Percentiles rank a stretch among this genome's conserved stretches.
Evolutionary conservation across 2,113 vertebrate species (phyloP).

Genomic region (Nothobranchius furzeri): DNA sequence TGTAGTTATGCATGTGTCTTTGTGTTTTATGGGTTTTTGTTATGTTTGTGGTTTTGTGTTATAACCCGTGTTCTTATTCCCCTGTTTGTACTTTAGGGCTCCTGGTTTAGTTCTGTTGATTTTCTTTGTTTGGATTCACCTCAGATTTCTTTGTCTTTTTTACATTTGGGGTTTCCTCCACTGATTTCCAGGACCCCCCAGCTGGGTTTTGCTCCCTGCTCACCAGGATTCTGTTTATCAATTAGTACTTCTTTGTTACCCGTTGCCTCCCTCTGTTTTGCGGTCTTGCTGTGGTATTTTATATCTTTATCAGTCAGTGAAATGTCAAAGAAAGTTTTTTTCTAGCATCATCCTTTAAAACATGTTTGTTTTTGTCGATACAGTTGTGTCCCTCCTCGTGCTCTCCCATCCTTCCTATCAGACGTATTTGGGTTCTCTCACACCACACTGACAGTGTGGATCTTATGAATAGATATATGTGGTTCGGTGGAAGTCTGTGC

Average conservation of each 20-base stretch:
- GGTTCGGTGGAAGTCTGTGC: constrained; percentile 27
- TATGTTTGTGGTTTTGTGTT: neutral
- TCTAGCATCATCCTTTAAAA: too few species aligned
- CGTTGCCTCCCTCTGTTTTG: neutral
- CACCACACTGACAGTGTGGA: neutral
- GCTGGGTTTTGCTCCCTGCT: neutral
- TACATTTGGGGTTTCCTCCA: neutral
- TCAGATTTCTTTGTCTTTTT: neutral
- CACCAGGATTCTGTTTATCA: neutral
- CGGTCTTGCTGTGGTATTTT: neutral
- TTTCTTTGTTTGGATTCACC: neutral
- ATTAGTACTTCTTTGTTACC: neutral
- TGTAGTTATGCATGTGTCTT: constrained; percentile 12
- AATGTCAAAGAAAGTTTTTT: neutral
- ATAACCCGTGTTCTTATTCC: neutral
- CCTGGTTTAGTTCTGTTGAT: neutral
- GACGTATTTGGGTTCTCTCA: neutral
- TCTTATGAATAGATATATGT: neutral
- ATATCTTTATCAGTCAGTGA: neutral
- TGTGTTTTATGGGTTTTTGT: neutral
- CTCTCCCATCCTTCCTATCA: neutral
- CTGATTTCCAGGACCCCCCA: neutral
- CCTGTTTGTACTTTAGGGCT: neutral
- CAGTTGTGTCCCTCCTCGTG: too few species aligned
- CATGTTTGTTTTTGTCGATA: too few species aligned